Conservation (phyloP, 2,888 invertebrate species). For the Aethes cnicana region DNA sequence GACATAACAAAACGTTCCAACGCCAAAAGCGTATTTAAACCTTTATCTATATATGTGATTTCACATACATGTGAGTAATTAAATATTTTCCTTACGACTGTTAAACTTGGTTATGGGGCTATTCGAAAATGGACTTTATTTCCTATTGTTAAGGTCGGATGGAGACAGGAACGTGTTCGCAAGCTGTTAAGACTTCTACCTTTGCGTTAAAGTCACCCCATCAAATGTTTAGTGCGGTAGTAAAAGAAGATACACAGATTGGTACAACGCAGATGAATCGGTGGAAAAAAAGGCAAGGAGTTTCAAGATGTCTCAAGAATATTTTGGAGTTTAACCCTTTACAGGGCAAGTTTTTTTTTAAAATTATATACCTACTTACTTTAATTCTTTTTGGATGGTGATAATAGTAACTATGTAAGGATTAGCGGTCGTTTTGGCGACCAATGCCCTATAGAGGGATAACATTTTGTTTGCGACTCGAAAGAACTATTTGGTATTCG, state of each 20-base stretch:
- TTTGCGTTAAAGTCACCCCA: conserved; percentile 28
- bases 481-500: too few relatives aligned
- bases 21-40: not conserved
- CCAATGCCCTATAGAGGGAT: too few relatives aligned
- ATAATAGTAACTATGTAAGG: too few relatives aligned
- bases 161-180: not conserved
- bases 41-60: conserved; percentile 11
- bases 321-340: too few relatives aligned
- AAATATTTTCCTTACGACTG: conserved; percentile 9
- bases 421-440: too few relatives aligned
- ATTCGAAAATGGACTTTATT: not conserved
- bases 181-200: conserved; percentile 24
- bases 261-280: not conserved
- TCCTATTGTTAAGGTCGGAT: not conserved
- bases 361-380: too few relatives aligned
- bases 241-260: conserved; percentile 15
- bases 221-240: conserved; percentile 29
- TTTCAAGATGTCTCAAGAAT: too few relatives aligned
- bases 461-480: too few relatives aligned
- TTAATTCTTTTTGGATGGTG: too few relatives aligned
- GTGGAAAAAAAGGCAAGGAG: too few relatives aligned
- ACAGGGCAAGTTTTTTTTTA: too few relatives aligned
- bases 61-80: conserved; percentile 26
- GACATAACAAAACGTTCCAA: not conserved
- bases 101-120: not conserved